These are phyloP conservation scores for Leptoteleia sp. DNA, from an alignment of 1,140 invertebrate genomes.

Conservation along the genomic window DNA sequence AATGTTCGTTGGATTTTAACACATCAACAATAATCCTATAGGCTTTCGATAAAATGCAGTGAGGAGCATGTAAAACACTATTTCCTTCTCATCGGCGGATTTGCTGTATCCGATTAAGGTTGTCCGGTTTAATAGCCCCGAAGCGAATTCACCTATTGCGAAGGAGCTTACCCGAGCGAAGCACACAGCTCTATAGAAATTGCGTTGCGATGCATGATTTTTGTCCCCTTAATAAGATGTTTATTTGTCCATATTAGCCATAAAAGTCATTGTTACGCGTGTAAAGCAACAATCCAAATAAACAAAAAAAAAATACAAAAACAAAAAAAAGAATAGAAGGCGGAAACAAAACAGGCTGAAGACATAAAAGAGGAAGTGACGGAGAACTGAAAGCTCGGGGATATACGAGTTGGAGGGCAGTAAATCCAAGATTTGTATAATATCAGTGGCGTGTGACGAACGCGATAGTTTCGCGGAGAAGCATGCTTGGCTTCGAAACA, in stretches of 20 bases:
- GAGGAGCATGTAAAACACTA: slow-evolving; percentile 26
- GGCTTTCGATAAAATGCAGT: slow-evolving; percentile 20
- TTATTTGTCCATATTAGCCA: not conserved
- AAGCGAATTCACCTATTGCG: slow-evolving; percentile 35
- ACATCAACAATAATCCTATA: slow-evolving; percentile 36
- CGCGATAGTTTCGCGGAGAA: slow-evolving; percentile 41
- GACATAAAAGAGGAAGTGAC: slow-evolving; percentile 11
- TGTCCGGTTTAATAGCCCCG: slow-evolving; percentile 37
- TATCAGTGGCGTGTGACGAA: slow-evolving; percentile 58
- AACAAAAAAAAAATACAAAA: too few species aligned
- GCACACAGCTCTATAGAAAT: not conserved
- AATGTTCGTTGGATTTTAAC: slow-evolving; percentile 4
- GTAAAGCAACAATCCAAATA: too few species aligned
- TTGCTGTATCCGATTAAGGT: slow-evolving; percentile 43
- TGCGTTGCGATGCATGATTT: not conserved
- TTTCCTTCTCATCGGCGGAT: slow-evolving; percentile 35
- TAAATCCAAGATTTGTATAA: slow-evolving; percentile 57
- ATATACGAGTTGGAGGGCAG: slow-evolving; percentile 13
- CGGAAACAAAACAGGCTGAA: not conserved
- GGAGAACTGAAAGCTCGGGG: slow-evolving; percentile 19
- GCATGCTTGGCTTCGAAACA: slow-evolving; percentile 30
- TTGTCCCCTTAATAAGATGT: not conserved
- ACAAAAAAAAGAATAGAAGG: not conserved
- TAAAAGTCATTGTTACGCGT: too few species aligned
- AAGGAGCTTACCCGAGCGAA: slow-evolving; percentile 20